Evolutionary conservation across 2,888 invertebrate species (phyloP), one percentile per base, ranked within the genome.

Genomic region (Lepas anatifera): DNA sequence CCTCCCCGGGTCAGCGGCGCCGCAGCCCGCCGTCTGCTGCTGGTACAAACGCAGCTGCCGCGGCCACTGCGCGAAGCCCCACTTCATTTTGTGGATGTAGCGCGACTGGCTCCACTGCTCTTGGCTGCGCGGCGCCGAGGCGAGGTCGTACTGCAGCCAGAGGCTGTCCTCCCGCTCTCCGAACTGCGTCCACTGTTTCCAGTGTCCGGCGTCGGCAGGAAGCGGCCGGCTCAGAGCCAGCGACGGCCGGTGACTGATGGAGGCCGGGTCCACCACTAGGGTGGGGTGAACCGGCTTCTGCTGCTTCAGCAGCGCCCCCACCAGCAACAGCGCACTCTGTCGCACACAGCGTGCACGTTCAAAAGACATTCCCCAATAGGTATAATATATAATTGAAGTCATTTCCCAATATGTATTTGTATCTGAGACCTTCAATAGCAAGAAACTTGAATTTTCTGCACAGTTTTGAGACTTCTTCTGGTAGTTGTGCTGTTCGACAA

Each of bases 21-120:
- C 25, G 48, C 48, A 16, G 78, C 0, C 87, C 86, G 77, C 91
- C 92, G 72, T 88, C 81, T 85, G 81, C 0, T 90, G 87, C 10
- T 88, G 88, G 78, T 89, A 88, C 52, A 88, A 83, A 76, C 83
- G 77, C 71, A 88, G 75, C 67, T 81, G 78, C 71, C 86, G 86
- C 22, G 84, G 84, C 84, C 84, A 85, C 18, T 77, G 77, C 75
- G 84, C 83, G 76, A 81, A 84, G n/a, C 85, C 84, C 79, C 80
- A 79, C 76, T 85, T 84, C 11, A 84, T 82, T 71, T 88, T 85
- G 76, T 91, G 88, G 32, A 90, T 82, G 76, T 87, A 87, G 77
- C 86, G 84, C 0, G 85, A 83, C 73, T 84, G 82, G 72, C 92
- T 86, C 92, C 93, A 95, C 71, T 88, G 86, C 71, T 87, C 85